A percentile compares a stretch with the other conserved stretches of the same genome.
Evolutionary conservation across 2,113 vertebrate species (phyloP).

Genomic region (Rhodinocichla rosea): DNA sequence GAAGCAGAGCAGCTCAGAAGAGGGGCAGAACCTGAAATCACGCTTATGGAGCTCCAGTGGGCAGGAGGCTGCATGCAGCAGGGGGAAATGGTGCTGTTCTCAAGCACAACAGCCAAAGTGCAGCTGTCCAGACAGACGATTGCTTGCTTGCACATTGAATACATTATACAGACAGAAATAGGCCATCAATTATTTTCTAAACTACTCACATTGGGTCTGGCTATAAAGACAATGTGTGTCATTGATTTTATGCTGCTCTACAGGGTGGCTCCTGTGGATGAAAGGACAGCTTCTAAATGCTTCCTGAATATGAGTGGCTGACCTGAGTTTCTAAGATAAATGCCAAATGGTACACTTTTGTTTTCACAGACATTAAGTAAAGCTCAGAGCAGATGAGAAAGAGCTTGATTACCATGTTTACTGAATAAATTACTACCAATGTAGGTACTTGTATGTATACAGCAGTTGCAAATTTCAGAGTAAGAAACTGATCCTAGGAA

Average conservation of each 20-base stretch:
- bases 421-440: neutral
- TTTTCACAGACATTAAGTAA: neutral
- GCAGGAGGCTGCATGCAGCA: neutral
- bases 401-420: neutral
- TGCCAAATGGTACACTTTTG: neutral
- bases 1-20: neutral
- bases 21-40: neutral
- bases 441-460: neutral
- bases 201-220: neutral
- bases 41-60: fast-evolving
- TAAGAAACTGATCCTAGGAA: neutral
- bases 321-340: neutral
- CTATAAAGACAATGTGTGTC: neutral
- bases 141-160: neutral
- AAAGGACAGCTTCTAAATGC: neutral
- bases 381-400: neutral
- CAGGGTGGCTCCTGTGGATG: neutral
- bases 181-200: neutral
- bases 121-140: neutral
- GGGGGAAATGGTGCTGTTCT: neutral
- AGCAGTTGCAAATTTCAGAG: neutral
- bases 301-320: neutral
- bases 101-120: neutral
- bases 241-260: neutral
- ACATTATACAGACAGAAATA: neutral